Base-by-base conservation (phyloP, 2,888 invertebrate species). In the Lepidonotus clava region DNA sequence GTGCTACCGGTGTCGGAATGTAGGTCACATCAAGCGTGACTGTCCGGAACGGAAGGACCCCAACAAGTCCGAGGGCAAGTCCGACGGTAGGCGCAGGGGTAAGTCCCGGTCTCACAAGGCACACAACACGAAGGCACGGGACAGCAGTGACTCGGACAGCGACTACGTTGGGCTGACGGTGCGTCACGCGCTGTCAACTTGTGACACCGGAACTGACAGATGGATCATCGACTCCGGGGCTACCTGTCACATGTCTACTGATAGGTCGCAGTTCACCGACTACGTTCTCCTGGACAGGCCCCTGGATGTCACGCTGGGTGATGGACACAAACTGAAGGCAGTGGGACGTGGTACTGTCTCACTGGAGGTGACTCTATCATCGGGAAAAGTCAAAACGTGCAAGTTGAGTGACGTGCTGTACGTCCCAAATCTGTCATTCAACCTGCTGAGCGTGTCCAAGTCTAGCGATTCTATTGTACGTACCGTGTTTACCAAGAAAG, bases 181-280 rank as follows among this genome's bases (percentile, higher is more conserved):
- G n/a, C 18, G 56, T 5, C 86, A 86, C 51, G 66, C 66, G 24
- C 61, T 86, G 41, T 83, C 83, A 36, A n/a, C 46, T 6, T n/a
- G 36, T 36, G 80, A 40, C 24, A 32, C 38, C 11, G 11, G 34
- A 11, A 5, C 34, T 36, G 34, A 61, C 24, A 51, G 66, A 1
- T 86, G 86, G 66, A 84, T 86, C n/a, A 66, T 86, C 1, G 86
- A 86, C 67, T 83, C 83, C 28, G 86, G 86, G 5, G 86, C 86
- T 21, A 86, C 84, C 0, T 46, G 46, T 36, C 83, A 86, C 67
- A 86, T 83, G 86, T 40, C 67, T 46, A 76, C 14, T 46, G 41
- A 67, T 38, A 46, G 41, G 34, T 32, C 28, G 14, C 8, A 38
- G 56, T 56, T 84, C 34, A 34, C 41, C 0, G 51, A 83, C 24